Evolutionary conservation across 2,113 vertebrate species (phyloP).

Genomic region (Carassius carassius): DNA sequence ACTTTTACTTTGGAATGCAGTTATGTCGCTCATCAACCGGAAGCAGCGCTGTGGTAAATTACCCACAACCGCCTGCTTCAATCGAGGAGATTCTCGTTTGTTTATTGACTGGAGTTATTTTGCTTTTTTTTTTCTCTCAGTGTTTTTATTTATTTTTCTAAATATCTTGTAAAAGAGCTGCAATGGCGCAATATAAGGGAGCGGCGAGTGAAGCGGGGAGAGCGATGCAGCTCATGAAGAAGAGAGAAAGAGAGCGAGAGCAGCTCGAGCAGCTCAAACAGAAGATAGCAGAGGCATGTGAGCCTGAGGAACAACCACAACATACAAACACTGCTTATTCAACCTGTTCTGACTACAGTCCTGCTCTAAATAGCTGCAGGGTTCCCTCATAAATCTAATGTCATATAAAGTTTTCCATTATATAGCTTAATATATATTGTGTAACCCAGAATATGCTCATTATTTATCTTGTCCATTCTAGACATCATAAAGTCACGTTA

Average conservation of each 20-base stretch:
- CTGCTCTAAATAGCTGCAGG: not conserved
- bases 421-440: not conserved
- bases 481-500: not conserved
- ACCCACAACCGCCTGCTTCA: not conserved
- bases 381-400: not conserved
- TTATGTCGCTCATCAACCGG: not conserved
- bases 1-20: conserved; percentile 45
- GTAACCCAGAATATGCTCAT: not conserved
- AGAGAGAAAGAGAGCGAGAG: conserved; percentile 86
- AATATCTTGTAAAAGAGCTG: not conserved
- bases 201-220: conserved; percentile 88
- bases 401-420: not conserved
- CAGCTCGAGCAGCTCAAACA: conserved; percentile 88
- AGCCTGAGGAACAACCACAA: not conserved
- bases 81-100: conserved; percentile 25
- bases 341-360: not conserved
- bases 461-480: not conserved
- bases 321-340: not conserved
- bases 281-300: conserved; percentile 85
- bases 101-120: not conserved
- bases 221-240: conserved; percentile 92
- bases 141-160: not conserved
- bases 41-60: not conserved
- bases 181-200: conserved; percentile 91
- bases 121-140: too few relatives aligned